phyloP scores from a whole-genome alignment of 2,113 vertebrate species.

The Emydura subglobosa region DNA sequence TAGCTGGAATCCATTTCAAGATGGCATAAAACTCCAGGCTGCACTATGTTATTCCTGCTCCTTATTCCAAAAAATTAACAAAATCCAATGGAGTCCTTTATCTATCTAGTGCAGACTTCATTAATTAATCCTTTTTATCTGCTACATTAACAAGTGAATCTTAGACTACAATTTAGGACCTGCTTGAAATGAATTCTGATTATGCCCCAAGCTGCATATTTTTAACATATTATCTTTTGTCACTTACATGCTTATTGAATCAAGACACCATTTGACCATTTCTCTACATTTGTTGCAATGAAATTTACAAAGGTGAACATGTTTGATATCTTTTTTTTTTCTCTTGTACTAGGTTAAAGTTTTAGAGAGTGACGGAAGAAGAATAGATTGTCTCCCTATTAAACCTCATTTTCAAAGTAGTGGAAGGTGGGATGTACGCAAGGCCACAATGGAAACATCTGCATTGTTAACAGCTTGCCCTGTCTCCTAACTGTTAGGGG shows the following conservation, averaged over 20 bases:
- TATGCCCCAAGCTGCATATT: conserved; percentile 50
- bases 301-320: conserved; percentile 24
- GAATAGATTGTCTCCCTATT: background rate
- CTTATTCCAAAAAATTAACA: conserved; percentile 64
- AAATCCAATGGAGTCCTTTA: conserved; percentile 57
- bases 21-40: conserved; percentile 50
- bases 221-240: conserved; percentile 51
- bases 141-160: conserved; percentile 67
- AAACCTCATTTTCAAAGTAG: conserved; percentile 42
- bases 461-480: conserved; percentile 49
- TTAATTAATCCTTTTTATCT: conserved; percentile 77
- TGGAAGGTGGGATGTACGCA: conserved; percentile 23
- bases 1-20: conserved; percentile 51
- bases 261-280: conserved; percentile 34
- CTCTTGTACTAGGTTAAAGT: conserved; percentile 40
- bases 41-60: conserved; percentile 18
- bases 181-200: conserved; percentile 62
- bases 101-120: conserved; percentile 54
- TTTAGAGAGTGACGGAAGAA: conserved; percentile 49
- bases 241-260: conserved; percentile 57
- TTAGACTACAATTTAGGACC: conserved; percentile 51
- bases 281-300: conserved; percentile 35
- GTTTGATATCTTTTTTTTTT: conserved; percentile 59
- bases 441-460: conserved; percentile 27
- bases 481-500: background rate